Percentiles rank a stretch among this genome's conserved stretches.
Evolutionary conservation across 2,888 invertebrate genomes (phyloP).

Genomic region (Lordiphosa andalusiaca): DNA sequence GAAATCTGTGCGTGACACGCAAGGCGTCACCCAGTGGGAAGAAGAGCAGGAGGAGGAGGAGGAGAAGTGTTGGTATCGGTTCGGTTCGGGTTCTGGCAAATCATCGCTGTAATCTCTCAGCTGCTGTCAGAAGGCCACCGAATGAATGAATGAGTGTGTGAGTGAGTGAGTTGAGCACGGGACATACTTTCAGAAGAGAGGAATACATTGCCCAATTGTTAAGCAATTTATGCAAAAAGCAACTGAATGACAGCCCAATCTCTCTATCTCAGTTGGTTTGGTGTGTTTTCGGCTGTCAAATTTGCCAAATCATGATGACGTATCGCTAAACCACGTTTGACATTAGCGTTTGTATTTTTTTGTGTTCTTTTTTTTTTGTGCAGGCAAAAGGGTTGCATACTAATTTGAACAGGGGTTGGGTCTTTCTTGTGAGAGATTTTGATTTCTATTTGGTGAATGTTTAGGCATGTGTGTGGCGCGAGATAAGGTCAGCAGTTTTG

Average conservation of each 20-base stretch:
- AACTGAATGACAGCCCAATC: conserved; percentile 21
- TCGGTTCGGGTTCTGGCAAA: conserved; percentile 46
- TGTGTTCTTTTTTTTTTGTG: conserved; percentile 1
- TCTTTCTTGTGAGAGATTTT: too few relatives aligned
- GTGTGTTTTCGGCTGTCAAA: conserved; percentile 64
- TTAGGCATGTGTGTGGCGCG: too few relatives aligned
- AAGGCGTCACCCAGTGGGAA: conserved; percentile 31
- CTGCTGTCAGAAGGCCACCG: conserved; percentile 55
- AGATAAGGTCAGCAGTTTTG: too few relatives aligned
- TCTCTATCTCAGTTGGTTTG: conserved; percentile 6
- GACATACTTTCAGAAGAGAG: conserved; percentile 17
- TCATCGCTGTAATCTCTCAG: conserved; percentile 69
- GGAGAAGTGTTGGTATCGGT: conserved; percentile 57
- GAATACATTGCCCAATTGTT: conserved; percentile 42
- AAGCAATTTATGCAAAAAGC: conserved; percentile 58
- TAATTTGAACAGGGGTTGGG: conserved; percentile 37
- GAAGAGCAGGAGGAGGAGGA: conserved; percentile 20
- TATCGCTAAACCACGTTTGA: conserved; percentile 69
- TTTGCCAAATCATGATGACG: conserved; percentile 74
- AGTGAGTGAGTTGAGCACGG: conserved; percentile 34
- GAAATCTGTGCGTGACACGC: conserved; percentile 64
- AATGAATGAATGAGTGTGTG: conserved; percentile 42
- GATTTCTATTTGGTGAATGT: too few relatives aligned
- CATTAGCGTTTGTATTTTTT: conserved; percentile 43
- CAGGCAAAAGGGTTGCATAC: conserved; percentile 58